Evolutionary conservation across 1,140 invertebrate genomes (phyloP).

Genomic region (Drosophila pallidifrons): DNA sequence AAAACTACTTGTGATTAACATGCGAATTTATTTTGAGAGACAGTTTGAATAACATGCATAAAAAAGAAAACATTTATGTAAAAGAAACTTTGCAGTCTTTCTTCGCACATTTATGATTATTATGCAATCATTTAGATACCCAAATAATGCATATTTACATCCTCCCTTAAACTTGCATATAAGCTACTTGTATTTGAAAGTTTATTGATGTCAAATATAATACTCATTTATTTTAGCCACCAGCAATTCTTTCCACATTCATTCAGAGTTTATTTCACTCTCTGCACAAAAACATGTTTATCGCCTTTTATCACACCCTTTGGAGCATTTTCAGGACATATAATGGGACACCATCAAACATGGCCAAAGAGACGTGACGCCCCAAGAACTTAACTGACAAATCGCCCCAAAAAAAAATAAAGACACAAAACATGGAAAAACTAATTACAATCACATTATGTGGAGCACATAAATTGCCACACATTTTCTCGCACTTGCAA

Average conservation of each 20-base stretch:
- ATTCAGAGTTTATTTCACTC: background rate
- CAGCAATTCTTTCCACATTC: too few species aligned
- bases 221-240: too few species aligned
- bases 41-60: background rate
- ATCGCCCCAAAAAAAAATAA: conserved; percentile 32
- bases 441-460: conserved; percentile 69
- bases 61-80: background rate
- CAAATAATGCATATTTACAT: too few species aligned
- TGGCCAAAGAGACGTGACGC: conserved; percentile 28
- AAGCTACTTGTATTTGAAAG: too few species aligned
- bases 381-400: conserved; percentile 26
- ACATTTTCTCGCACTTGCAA: conserved; percentile 17
- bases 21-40: background rate
- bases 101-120: too few species aligned
- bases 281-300: too few species aligned
- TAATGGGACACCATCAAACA: conserved; percentile 4
- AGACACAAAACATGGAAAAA: conserved; percentile 43
- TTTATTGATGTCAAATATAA: too few species aligned
- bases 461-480: conserved; percentile 65
- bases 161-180: too few species aligned
- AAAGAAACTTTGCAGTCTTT: too few species aligned
- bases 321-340: conserved; percentile 7
- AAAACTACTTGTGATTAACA: background rate
- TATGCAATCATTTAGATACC: too few species aligned
- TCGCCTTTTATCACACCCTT: background rate